Percentiles rank a stretch among this genome's conserved stretches.
Evolutionary conservation across 2,888 invertebrate species (phyloP).

Genomic region (Elgonia sp.): DNA sequence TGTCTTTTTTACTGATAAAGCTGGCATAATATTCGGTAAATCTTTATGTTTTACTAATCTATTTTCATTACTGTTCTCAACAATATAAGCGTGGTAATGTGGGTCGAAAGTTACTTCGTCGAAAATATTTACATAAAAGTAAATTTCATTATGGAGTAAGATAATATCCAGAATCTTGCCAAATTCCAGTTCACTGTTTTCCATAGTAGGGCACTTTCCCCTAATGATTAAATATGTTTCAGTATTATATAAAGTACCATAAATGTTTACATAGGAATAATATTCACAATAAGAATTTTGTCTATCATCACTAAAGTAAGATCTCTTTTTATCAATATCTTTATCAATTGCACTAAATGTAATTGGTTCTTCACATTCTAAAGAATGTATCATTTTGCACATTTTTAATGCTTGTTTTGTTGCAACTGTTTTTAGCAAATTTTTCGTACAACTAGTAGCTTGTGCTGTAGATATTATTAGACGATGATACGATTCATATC

Average conservation of each 20-base stretch:
- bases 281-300: not conserved
- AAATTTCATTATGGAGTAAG: conserved; percentile 9
- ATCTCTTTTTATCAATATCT: not conserved
- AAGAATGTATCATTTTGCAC: conserved; percentile 30
- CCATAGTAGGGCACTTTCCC: too few relatives aligned
- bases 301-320: not conserved
- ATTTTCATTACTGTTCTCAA: not conserved
- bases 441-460: conserved; percentile 37
- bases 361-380: not conserved
- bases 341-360: not conserved
- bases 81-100: conserved; percentile 44
- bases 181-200: conserved; percentile 39
- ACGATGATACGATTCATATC: conserved; percentile 45
- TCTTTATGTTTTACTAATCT: conserved; percentile 29
- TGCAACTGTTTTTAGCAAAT: conserved; percentile 31
- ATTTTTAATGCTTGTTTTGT: conserved; percentile 39
- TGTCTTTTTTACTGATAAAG: not conserved
- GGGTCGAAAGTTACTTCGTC: conserved; percentile 36
- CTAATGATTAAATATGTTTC: conserved; percentile 23
- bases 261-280: conserved; percentile 10
- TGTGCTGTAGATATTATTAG: not conserved
- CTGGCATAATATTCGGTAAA: conserved; percentile 2
- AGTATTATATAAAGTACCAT: conserved; percentile 7
- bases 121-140: conserved; percentile 24
- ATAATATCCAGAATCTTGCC: conserved; percentile 21